These are phyloP conservation scores for Lysiphlebus fabarum DNA, from an alignment of 1,140 invertebrate species.

Conservation along the genomic window DNA sequence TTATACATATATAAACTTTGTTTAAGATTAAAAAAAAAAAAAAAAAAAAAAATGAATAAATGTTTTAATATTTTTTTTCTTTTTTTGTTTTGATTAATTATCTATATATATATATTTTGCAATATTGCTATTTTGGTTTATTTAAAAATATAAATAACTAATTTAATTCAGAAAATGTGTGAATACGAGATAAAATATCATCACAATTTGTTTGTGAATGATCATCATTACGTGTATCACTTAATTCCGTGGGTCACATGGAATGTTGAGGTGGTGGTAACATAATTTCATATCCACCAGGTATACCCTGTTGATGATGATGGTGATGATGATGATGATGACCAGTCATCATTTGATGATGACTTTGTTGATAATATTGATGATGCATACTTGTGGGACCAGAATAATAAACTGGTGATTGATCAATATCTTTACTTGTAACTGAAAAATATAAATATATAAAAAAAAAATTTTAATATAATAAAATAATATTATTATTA, in stretches of 20 bases:
- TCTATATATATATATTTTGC: too few species aligned
- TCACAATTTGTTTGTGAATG: constrained; percentile 27
- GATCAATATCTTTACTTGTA: constrained; percentile 49
- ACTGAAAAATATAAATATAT: constrained; percentile 24
- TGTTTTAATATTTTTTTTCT: too few species aligned
- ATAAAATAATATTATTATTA: neutral
- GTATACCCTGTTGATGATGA: constrained; percentile 47
- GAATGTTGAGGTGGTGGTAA: constrained; percentile 49
- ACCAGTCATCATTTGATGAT: constrained; percentile 48
- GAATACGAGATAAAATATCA: constrained; percentile 33
- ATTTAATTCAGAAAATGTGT: constrained; percentile 35
- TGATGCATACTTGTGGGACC: constrained; percentile 50
- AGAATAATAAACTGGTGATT: constrained; percentile 48
- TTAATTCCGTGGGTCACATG: constrained; percentile 48
- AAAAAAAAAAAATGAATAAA: too few species aligned
- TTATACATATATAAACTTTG: too few species aligned
- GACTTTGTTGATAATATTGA: constrained; percentile 51
- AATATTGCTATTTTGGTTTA: neutral
- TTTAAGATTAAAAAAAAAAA: too few species aligned
- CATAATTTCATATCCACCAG: constrained; percentile 51
- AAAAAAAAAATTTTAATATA: neutral
- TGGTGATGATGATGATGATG: constrained; percentile 42
- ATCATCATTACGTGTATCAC: constrained; percentile 30
- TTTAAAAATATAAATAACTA: neutral
- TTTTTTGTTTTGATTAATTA: too few species aligned